Percentiles rank a stretch among this genome's conserved stretches.
Conservation (phyloP, 37 sponge, comb jelly and placozoan species). For the Ianthella basta region DNA sequence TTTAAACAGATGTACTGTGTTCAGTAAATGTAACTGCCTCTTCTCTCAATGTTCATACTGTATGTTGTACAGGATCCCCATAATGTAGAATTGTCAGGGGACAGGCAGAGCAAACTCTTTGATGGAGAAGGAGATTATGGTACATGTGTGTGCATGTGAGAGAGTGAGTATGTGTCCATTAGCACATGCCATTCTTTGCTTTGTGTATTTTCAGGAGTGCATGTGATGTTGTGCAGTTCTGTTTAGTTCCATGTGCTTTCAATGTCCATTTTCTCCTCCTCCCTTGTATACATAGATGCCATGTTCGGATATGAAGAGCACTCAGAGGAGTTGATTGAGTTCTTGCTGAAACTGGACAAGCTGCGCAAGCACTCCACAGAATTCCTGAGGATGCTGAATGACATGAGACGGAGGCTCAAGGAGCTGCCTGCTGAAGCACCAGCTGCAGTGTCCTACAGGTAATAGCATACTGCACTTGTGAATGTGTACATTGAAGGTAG, state of each 20-base stretch:
- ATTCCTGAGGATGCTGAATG: constrained; percentile 85
- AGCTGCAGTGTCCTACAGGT: constrained; percentile 77
- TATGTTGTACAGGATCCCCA: neutral
- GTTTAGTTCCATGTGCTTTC: neutral
- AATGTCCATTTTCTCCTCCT: neutral
- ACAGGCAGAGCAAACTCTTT: neutral
- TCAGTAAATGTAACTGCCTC: too few species aligned
- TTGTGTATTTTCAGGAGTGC: neutral
- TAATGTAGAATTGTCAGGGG: constrained; percentile 5
- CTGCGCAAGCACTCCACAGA: constrained; percentile 69
- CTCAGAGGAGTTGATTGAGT: constrained; percentile 39
- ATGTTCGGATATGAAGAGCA: constrained; percentile 45
- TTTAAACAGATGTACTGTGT: too few species aligned
- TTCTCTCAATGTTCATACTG: neutral
- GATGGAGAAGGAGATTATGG: constrained; percentile 11
- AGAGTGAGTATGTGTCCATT: neutral
- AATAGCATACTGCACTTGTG: neutral
- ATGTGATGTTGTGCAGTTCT: neutral
- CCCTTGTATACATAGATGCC: neutral
- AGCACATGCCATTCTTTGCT: neutral
- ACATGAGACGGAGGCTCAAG: constrained; percentile 86
- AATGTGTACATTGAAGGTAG: neutral
- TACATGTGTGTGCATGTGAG: constrained; percentile 12
- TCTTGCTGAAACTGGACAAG: constrained; percentile 58
- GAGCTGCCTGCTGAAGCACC: constrained; percentile 68